A percentile compares a stretch with the other conserved stretches of the same genome.
Conservation (phyloP, 1,140 invertebrate genomes). For the Pseudomyrmex sp. region DNA sequence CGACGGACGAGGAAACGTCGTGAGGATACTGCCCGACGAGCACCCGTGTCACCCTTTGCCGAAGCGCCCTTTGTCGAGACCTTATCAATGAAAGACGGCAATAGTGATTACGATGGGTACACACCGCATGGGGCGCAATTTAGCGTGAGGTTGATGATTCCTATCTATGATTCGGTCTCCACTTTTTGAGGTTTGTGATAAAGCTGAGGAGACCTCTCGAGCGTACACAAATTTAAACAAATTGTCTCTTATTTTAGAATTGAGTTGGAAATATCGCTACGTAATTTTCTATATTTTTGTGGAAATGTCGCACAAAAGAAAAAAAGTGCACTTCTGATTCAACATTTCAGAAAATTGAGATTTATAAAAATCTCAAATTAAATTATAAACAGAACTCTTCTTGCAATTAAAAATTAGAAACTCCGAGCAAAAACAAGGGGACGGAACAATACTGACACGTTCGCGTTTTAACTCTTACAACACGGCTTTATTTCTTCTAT, state of each 20-base stretch:
- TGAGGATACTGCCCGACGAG: constrained; percentile 65
- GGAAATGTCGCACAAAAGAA: background rate
- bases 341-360: no score
- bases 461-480: no score
- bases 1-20: constrained; percentile 20
- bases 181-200: constrained; percentile 10
- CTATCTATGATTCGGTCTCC: background rate
- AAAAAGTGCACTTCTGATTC: background rate
- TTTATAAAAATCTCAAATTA: no score
- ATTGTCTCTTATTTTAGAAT: background rate
- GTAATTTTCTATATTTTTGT: no score
- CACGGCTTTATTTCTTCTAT: no score
- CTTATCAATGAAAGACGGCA: constrained; percentile 12
- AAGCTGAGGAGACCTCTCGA: background rate
- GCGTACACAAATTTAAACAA: background rate
- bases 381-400: no score
- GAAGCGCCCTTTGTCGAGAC: constrained; percentile 38
- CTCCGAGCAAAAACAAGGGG: no score
- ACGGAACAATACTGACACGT: no score
- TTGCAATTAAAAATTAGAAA: no score
- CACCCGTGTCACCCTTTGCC: constrained; percentile 24
- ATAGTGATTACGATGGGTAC: constrained; percentile 37
- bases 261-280: background rate
- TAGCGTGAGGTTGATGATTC: background rate
- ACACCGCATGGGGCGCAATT: background rate